phyloP scores from a whole-genome alignment of 2,888 invertebrate genomes.

The Sphaeridia pumilis region DNA sequence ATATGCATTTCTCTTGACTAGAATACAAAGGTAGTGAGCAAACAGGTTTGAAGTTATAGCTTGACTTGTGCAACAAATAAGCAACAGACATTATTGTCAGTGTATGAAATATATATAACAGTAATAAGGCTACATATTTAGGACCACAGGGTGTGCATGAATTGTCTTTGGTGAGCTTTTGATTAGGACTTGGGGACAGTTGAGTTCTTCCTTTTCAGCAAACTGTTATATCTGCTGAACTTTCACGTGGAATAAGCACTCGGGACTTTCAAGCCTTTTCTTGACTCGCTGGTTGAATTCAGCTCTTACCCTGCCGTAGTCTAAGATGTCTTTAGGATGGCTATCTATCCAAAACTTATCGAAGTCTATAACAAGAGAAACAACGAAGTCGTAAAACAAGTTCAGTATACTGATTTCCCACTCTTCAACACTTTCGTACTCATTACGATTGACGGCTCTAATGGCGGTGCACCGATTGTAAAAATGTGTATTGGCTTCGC shows the following conservation, averaged over 20 bases:
- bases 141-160: too few relatives aligned
- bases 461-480: conserved; percentile 63
- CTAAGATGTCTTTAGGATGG: conserved; percentile 89
- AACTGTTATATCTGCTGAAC: conserved; percentile 8
- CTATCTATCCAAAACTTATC: conserved; percentile 87
- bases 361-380: conserved; percentile 86
- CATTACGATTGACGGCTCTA: conserved; percentile 47
- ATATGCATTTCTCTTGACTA: too few relatives aligned
- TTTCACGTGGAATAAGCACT: conserved; percentile 14
- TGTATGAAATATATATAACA: too few relatives aligned
- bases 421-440: conserved; percentile 35
- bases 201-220: too few relatives aligned
- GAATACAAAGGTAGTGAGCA: too few relatives aligned
- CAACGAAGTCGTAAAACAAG: conserved; percentile 85
- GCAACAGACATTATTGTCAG: too few relatives aligned
- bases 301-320: conserved; percentile 62
- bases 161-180: too few relatives aligned
- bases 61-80: too few relatives aligned
- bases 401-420: conserved; percentile 36
- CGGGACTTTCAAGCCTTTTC: conserved; percentile 2
- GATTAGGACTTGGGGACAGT: too few relatives aligned
- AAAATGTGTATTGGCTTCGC: conserved; percentile 77
- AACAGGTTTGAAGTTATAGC: too few relatives aligned
- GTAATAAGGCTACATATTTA: too few relatives aligned
- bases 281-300: conserved; percentile 7